Evolutionary conservation across 1,140 invertebrate species (phyloP), one percentile per base, ranked within the genome.

Genomic region (Brachionus angularis): DNA sequence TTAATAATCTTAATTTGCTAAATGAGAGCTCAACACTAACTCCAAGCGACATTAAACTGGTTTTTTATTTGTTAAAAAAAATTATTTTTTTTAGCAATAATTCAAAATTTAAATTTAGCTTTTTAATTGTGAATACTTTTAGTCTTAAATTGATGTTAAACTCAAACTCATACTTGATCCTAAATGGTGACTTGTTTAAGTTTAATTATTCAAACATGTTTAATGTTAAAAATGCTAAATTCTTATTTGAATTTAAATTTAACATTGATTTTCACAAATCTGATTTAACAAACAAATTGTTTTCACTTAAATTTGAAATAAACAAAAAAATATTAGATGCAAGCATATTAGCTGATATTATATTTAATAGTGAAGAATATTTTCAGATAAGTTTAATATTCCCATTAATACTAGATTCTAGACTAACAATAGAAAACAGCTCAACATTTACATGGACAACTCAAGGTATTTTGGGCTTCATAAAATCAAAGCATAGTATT

Each of bases 301-400:
- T 58, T 27, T 2, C 21, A 36, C 0, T 39, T 3, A 18, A 58
- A 2, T 39, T 18, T 21, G 53, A 58, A 3, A 12, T 58, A 10
- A 58, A 39, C n/a, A 58, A 27, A 39, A 58, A 23, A 58, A 42
- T 36, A 39, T 16, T 58, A 23, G 53, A 58, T 18, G 53, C 53
- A n/a, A 36, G 21, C 23, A 3, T 42, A 10, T 2, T 10, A 3
- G 18, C 39, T 5, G 18, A 58, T 3, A 23, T 39, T 23, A 36
- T 23, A n/a, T 8, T 25, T 21, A 21, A 10, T 16, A 18, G 4
- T 10, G 10, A 31, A 42, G 10, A 21, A 12, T n/a, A 8, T 39
- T 58, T 58, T 58, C 1, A 14, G 2, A 12, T 58, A 12, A 39
- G 39, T 34, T 21, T 58, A 12, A 36, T 58, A 21, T 58, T 58